phyloP scores from a whole-genome alignment of 2,888 invertebrate species.

The Coremacera marginata region DNA sequence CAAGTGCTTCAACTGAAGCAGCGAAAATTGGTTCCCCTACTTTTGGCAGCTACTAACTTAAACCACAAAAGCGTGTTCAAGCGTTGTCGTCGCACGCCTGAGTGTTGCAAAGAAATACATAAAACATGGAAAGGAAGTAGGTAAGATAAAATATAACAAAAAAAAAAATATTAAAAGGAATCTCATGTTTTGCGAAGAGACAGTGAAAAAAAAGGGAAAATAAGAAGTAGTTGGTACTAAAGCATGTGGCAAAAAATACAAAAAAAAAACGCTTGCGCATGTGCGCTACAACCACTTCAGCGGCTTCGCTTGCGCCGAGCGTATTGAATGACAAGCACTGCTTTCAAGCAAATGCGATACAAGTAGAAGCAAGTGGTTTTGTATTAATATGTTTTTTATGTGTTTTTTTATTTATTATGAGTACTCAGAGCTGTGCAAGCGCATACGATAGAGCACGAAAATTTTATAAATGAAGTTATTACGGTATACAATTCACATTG shows the following conservation, averaged over 20 bases:
- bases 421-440: too few species aligned
- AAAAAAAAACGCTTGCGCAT: slow-evolving; percentile 12
- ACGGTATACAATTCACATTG: too few species aligned
- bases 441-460: too few species aligned
- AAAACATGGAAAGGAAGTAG: not conserved
- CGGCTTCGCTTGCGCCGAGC: slow-evolving; percentile 22
- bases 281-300: slow-evolving; percentile 16
- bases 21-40: not conserved
- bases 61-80: slow-evolving; percentile 27
- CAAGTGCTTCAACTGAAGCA: not conserved
- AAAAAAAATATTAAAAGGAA: slow-evolving; percentile 25
- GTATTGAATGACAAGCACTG: slow-evolving; percentile 25
- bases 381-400: too few species aligned
- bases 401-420: not conserved
- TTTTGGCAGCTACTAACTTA: not conserved
- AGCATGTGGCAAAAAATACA: not conserved
- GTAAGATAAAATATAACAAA: not conserved
- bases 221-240: not conserved
- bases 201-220: not conserved
- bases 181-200: slow-evolving; percentile 12
- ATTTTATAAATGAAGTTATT: too few species aligned
- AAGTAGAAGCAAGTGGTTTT: not conserved
- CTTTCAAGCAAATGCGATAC: not conserved
- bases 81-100: slow-evolving; percentile 8
- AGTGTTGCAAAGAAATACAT: slow-evolving; percentile 2